phyloP scores from a whole-genome alignment of 2,113 vertebrate genomes.

The Ancistrus triradiatus region DNA sequence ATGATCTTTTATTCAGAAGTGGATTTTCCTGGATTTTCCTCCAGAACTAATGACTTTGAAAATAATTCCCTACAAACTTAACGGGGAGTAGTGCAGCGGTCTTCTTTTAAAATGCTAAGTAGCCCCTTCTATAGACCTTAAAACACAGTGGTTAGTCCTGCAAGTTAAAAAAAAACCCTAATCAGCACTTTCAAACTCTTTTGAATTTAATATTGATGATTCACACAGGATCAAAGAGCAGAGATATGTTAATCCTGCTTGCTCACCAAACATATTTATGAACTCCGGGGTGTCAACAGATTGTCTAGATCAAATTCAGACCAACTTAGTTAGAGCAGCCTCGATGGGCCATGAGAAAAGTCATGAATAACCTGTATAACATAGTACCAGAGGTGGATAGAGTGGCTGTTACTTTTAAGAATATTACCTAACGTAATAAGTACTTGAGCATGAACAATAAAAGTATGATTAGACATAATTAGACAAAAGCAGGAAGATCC shows the following conservation, averaged over 20 bases:
- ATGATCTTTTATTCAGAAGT: too few species aligned
- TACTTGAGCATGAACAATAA: too few species aligned
- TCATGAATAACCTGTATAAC: too few species aligned
- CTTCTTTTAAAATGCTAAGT: conserved; percentile 67
- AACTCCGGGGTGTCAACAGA: conserved; percentile 71
- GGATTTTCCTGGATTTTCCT: too few species aligned
- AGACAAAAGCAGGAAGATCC: too few species aligned
- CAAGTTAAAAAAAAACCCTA: conserved; percentile 66
- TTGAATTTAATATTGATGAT: conserved; percentile 78
- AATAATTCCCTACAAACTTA: conserved; percentile 27
- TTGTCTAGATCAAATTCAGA: conserved; percentile 65
- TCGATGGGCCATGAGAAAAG: too few species aligned
- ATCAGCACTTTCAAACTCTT: conserved; percentile 70
- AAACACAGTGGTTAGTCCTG: conserved; percentile 68
- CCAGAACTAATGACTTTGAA: conserved; percentile 27
- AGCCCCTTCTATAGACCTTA: conserved; percentile 69
- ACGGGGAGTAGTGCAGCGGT: conserved; percentile 52
- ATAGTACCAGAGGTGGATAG: too few species aligned
- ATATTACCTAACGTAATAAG: too few species aligned
- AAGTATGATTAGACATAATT: too few species aligned
- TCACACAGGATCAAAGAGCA: conserved; percentile 77
- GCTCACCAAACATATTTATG: conserved; percentile 70
- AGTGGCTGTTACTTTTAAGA: too few species aligned
- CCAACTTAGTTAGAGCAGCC: conserved; percentile 59
- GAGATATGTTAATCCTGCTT: conserved; percentile 74